Base-by-base conservation (phyloP, 2,797 vertebrate species). In the Poliocrania exsul region DNA sequence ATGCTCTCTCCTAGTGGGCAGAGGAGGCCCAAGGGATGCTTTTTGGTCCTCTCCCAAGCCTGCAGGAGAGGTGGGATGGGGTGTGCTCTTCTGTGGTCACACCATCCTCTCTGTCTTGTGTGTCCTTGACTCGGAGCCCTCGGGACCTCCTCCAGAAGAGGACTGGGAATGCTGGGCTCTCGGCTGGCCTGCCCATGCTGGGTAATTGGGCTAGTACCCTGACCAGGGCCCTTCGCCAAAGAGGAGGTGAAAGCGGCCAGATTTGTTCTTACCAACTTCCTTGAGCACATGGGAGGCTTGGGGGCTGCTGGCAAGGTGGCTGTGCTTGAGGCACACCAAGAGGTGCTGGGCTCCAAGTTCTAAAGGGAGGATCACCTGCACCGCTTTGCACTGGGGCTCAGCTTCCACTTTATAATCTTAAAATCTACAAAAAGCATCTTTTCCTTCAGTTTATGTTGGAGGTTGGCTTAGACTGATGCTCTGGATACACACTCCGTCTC, bases 31-130 rank as follows among this genome's bases (percentile, higher is more conserved):
- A 61, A 65, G 44, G 26, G 18, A 44, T 53, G 46, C 9, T 47
- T 9, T 40, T 18, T 35, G 31, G 11, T 35, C 24, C 60, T 20
- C 33, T 51, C 37, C 11, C 29, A 31, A 40, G 11, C 12, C 10
- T 1, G 2, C 23, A 53, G 38, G 15, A 7, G 4, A 65, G 9
- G 10, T 11, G 47, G 56, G 33, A 26, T 78, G 40, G 16, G 60
- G 16, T 38, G 28, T 56, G 37, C 46, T 46, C 11, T 1, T 42
- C 13, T 19, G 16, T 13, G 42, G 47, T 46, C 26, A 8, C 56
- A 46, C n/a, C 26, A 13, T 37, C 23, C 47, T 26, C 0, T 0
- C 38, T 37, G 13, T 23, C 31, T 25, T 0, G 0, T 0, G 0
- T 5, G 19, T 24, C 56, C 38, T 74, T 47, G n/a, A 21, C 56